Evolutionary conservation across 2,888 invertebrate species (phyloP).

Genomic region (Callyntrura sp.): DNA sequence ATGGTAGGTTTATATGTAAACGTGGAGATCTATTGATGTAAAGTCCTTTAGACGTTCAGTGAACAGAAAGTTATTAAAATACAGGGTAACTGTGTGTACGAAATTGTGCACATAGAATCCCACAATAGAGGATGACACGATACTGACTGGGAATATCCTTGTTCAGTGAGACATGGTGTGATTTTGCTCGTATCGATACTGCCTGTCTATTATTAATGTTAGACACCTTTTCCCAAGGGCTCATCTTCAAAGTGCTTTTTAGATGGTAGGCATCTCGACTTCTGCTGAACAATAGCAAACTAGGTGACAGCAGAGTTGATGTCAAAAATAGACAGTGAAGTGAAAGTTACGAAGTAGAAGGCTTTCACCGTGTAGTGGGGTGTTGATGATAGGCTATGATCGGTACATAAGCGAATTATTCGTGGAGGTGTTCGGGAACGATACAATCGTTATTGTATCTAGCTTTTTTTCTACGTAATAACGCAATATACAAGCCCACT

Average conservation of each 20-base stretch:
- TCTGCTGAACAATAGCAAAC: not conserved
- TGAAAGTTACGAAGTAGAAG: not conserved
- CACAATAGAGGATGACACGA: not conserved
- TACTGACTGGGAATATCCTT: not conserved
- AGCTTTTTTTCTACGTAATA: no score
- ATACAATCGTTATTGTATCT: no score
- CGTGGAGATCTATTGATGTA: not conserved
- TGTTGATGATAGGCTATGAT: no score
- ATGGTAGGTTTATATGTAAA: not conserved
- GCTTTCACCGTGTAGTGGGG: not conserved
- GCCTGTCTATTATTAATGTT: not conserved
- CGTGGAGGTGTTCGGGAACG: no score
- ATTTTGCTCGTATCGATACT: not conserved
- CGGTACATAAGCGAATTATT: no score
- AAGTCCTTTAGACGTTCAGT: not conserved
- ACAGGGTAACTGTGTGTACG: conserved; percentile 38
- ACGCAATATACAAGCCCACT: no score
- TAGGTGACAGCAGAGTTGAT: not conserved
- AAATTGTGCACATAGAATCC: not conserved
- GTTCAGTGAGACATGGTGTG: not conserved
- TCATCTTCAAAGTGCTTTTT: conserved; percentile 32
- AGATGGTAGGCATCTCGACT: not conserved
- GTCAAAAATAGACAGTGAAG: not conserved
- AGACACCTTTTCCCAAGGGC: conserved; percentile 39
- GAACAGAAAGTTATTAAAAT: conserved; percentile 52